A percentile compares a stretch with the other conserved stretches of the same genome.
Evolutionary conservation across 2,888 invertebrate species (phyloP).

Genomic region (Aleiodes leptofemur): DNA sequence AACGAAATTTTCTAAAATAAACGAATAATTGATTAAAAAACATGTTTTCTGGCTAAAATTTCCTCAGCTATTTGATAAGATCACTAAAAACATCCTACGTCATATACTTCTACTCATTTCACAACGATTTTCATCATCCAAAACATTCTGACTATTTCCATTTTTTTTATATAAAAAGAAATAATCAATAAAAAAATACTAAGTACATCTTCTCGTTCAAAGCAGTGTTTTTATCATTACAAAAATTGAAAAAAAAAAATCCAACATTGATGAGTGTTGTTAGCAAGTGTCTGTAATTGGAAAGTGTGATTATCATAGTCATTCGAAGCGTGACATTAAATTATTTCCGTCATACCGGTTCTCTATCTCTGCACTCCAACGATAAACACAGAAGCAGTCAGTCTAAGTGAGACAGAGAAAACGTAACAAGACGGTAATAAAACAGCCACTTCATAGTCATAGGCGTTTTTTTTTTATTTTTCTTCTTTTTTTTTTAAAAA

Average conservation of each 20-base stretch:
- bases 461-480: slow-evolving; percentile 1
- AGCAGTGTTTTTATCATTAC: neutral
- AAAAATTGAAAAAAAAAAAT: slow-evolving; percentile 13
- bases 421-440: slow-evolving; percentile 32
- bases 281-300: slow-evolving; percentile 36
- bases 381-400: neutral
- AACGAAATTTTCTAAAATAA: too few species aligned
- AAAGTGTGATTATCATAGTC: slow-evolving; percentile 26
- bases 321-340: slow-evolving; percentile 25
- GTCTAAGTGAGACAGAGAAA: slow-evolving; percentile 16
- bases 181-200: too few species aligned
- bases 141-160: neutral
- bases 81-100: too few species aligned
- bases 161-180: too few species aligned
- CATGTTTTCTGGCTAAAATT: too few species aligned
- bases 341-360: slow-evolving; percentile 33
- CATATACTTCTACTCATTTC: too few species aligned
- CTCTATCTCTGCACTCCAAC: slow-evolving; percentile 1
- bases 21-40: too few species aligned
- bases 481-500: slow-evolving; percentile 1
- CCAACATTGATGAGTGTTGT: slow-evolving; percentile 32
- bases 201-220: too few species aligned
- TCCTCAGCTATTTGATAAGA: too few species aligned
- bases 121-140: too few species aligned
- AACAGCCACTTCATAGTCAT: slow-evolving; percentile 24